Conservation (phyloP, 2,797 vertebrate genomes). For the Dromococcyx pavoninus region DNA sequence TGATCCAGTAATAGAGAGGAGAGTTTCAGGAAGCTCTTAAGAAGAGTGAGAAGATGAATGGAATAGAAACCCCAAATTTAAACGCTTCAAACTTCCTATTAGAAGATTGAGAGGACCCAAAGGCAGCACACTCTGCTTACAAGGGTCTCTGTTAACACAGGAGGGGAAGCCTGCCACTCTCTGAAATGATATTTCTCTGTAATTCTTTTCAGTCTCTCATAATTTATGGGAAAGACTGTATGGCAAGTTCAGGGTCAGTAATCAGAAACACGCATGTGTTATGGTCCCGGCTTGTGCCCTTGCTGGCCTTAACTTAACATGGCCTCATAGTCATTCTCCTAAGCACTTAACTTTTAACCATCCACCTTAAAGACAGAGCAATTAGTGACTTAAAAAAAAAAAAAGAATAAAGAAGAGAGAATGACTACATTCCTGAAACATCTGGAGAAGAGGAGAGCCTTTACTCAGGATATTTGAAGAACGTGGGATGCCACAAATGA, state of each 20-base stretch:
- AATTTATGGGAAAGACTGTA: slow-evolving; percentile 50
- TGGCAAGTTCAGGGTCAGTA: slow-evolving; percentile 68
- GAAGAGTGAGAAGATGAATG: background rate
- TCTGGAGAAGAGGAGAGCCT: slow-evolving; percentile 53
- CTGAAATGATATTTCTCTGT: background rate
- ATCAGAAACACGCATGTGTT: slow-evolving; percentile 66
- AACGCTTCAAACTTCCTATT: background rate
- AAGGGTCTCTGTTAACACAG: background rate
- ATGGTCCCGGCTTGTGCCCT: slow-evolving; percentile 33
- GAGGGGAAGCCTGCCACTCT: slow-evolving; percentile 5
- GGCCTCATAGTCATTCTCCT: slow-evolving; percentile 49
- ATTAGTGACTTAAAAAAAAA: slow-evolving; percentile 21
- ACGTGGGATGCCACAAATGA: slow-evolving; percentile 42
- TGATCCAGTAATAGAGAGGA: background rate
- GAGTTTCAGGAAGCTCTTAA: background rate
- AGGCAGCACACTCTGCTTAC: background rate
- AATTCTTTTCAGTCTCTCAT: slow-evolving; percentile 26
- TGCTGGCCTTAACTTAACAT: slow-evolving; percentile 63
- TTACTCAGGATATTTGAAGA: slow-evolving; percentile 42
- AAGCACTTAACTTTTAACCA: slow-evolving; percentile 57
- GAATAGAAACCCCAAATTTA: background rate
- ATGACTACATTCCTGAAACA: slow-evolving; percentile 67
- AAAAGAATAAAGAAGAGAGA: background rate
- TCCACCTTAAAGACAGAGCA: slow-evolving; percentile 46
- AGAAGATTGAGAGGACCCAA: background rate